These are phyloP conservation scores for Lichenostomus cassidix DNA, from an alignment of 2,113 vertebrate species.

Conservation along the genomic window DNA sequence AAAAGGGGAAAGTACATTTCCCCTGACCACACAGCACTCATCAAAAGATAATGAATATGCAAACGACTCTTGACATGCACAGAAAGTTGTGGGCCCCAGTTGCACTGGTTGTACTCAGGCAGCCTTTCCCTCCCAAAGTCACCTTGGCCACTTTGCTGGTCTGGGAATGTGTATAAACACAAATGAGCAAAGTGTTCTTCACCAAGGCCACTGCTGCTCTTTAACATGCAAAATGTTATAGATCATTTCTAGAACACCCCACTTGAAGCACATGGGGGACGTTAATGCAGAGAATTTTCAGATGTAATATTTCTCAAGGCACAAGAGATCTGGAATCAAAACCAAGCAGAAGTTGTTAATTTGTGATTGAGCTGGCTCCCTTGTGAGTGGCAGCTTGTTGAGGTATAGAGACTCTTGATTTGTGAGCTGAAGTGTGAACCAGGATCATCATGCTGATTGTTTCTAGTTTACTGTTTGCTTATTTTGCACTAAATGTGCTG, in stretches of 20 bases:
- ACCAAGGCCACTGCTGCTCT: neutral
- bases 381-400: slow-evolving; percentile 13
- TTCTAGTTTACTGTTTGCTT: neutral
- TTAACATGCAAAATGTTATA: neutral
- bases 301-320: neutral
- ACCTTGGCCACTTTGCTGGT: neutral
- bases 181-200: neutral
- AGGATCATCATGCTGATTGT: neutral
- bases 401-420: neutral
- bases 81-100: neutral
- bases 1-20: neutral
- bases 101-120: neutral
- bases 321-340: neutral
- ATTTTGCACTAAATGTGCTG: neutral
- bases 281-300: neutral
- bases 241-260: neutral
- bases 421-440: neutral
- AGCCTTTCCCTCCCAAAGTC: slow-evolving; percentile 5
- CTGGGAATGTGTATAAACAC: neutral
- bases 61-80: neutral
- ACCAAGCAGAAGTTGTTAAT: neutral
- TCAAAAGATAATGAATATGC: slow-evolving; percentile 49
- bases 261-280: neutral
- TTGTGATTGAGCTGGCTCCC: neutral
- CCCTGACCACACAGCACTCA: neutral